Conservation (phyloP, 2,113 vertebrate genomes). For the Brienomyrus longianalis region DNA sequence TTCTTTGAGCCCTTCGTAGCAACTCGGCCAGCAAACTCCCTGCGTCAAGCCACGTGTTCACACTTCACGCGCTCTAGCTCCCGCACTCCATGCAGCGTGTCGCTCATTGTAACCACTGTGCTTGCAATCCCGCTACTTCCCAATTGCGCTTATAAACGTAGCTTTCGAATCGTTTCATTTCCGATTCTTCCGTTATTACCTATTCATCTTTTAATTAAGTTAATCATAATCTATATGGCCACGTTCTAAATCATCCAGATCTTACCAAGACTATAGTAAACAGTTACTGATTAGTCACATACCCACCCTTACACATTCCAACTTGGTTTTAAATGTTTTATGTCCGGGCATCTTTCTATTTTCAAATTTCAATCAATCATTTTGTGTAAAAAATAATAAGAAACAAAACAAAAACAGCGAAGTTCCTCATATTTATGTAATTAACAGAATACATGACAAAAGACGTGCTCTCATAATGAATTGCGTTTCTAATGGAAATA, state of each 20-base stretch:
- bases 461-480: slow-evolving; percentile 5
- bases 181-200: not conserved
- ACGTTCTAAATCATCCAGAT: not conserved
- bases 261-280: not conserved
- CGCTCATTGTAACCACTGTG: not conserved
- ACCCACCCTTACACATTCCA: not conserved
- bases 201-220: not conserved
- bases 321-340: not conserved
- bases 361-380: slow-evolving; percentile 3
- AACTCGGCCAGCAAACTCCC: not conserved
- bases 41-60: not conserved
- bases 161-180: not conserved
- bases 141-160: not conserved
- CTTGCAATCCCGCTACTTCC: not conserved
- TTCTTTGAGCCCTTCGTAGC: not conserved
- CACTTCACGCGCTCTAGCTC: not conserved
- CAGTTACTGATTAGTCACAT: not conserved
- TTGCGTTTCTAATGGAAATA: slow-evolving; percentile 13
- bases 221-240: not conserved
- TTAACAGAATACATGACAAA: slow-evolving; percentile 8
- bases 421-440: slow-evolving; percentile 1
- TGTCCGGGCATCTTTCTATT: not conserved
- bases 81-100: not conserved
- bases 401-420: not conserved
- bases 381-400: not conserved